Evolutionary conservation across 2,113 vertebrate species (phyloP).

Genomic region (Marmota monax): DNA sequence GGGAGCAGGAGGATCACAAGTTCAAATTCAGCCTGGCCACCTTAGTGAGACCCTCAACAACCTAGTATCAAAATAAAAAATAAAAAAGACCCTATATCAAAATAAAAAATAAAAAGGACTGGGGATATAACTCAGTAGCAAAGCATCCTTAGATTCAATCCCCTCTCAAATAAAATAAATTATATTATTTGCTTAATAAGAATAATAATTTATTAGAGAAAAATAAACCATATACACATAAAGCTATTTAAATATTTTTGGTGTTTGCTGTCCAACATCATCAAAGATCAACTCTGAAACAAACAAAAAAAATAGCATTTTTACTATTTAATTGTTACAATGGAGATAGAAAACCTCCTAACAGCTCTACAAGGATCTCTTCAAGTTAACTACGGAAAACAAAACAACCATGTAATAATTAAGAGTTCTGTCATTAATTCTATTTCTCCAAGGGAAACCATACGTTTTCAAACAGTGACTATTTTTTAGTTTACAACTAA

Average conservation of each 20-base stretch:
- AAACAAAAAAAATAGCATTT: background rate
- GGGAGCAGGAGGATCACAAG: too few species aligned
- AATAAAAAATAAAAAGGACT: too few species aligned
- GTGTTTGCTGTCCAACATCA: background rate
- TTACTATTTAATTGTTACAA: background rate
- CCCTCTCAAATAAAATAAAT: too few species aligned
- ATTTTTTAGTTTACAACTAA: slow-evolving; percentile 49
- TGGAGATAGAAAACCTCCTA: background rate
- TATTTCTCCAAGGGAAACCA: background rate
- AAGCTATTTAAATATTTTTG: slow-evolving; percentile 2
- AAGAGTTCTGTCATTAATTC: slow-evolving; percentile 5
- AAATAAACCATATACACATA: background rate
- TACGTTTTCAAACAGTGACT: slow-evolving; percentile 11
- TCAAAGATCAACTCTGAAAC: slow-evolving; percentile 3
- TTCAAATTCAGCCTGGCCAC: too few species aligned
- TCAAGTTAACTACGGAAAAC: slow-evolving; percentile 18
- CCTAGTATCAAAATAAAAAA: too few species aligned
- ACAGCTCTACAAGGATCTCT: background rate
- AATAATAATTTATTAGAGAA: background rate
- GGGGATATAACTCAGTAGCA: too few species aligned
- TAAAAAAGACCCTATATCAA: too few species aligned
- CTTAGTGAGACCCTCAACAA: too few species aligned
- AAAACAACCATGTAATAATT: slow-evolving; percentile 11
- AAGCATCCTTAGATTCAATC: too few species aligned
- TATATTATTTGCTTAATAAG: background rate